Conservation (phyloP, 2,113 vertebrate genomes). For the Onychorhynchus coronatus region DNA sequence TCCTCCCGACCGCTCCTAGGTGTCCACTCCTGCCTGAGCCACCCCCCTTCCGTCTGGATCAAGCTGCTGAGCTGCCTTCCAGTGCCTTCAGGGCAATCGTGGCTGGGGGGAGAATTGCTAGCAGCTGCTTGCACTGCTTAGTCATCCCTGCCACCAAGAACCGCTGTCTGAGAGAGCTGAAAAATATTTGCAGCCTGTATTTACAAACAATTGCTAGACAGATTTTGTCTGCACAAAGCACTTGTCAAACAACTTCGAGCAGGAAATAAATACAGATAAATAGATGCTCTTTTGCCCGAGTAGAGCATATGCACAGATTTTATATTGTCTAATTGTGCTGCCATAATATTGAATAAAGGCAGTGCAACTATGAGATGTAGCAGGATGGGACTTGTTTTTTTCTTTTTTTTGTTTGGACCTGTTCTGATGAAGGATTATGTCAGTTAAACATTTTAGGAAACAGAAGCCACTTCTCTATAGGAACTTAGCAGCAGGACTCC, state of each 20-base stretch:
- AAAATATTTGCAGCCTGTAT: not conserved
- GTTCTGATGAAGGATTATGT: not conserved
- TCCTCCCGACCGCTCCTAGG: not conserved
- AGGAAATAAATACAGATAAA: not conserved
- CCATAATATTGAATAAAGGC: not conserved
- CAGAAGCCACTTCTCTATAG: conserved; percentile 38
- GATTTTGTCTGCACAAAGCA: not conserved
- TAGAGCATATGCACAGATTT: not conserved
- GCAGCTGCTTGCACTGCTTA: not conserved
- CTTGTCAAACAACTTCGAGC: not conserved
- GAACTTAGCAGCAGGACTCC: not conserved
- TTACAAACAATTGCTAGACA: conserved; percentile 5
- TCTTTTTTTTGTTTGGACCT: not conserved
- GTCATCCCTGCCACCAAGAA: not conserved
- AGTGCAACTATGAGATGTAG: not conserved
- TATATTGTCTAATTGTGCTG: not conserved
- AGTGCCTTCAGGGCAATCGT: not conserved
- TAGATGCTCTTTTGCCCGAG: not conserved
- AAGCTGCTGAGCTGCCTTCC: not conserved
- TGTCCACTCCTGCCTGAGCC: not conserved
- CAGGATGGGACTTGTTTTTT: not conserved
- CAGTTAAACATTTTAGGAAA: conserved; percentile 50
- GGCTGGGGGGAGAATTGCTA: not conserved
- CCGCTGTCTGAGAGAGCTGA: not conserved
- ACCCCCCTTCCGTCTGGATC: not conserved